Evolutionary conservation across 2,113 vertebrate species (phyloP).

Genomic region (Dicentrarchus labrax): DNA sequence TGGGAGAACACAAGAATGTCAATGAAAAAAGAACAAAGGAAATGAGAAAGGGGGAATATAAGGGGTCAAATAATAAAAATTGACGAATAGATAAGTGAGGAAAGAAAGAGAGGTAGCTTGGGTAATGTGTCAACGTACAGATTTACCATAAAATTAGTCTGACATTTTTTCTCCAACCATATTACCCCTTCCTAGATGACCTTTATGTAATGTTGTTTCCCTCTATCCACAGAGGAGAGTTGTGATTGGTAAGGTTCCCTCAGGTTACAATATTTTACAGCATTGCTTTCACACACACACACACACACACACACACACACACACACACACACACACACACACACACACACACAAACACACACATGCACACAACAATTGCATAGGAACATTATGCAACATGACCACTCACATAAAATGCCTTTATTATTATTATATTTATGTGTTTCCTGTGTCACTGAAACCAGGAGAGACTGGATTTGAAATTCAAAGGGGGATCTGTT

Average conservation of each 20-base stretch:
- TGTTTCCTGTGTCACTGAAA: background rate
- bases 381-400: no score
- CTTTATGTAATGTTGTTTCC: background rate
- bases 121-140: background rate
- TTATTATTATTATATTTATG: background rate
- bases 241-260: constrained; percentile 6
- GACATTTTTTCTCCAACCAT: background rate
- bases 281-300: background rate
- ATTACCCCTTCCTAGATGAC: background rate
- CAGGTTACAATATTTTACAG: background rate
- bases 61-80: background rate
- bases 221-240: background rate
- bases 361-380: no score
- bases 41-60: background rate
- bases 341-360: background rate
- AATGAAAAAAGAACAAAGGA: background rate
- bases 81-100: background rate
- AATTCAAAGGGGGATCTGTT: background rate
- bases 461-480: background rate
- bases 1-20: background rate
- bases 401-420: background rate
- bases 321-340: background rate
- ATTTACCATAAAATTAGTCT: background rate
- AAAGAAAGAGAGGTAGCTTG: background rate
- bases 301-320: background rate